These are phyloP conservation scores for Cyprinodon diabolis DNA, from an alignment of 2,797 vertebrate species.

Conservation along the genomic window DNA sequence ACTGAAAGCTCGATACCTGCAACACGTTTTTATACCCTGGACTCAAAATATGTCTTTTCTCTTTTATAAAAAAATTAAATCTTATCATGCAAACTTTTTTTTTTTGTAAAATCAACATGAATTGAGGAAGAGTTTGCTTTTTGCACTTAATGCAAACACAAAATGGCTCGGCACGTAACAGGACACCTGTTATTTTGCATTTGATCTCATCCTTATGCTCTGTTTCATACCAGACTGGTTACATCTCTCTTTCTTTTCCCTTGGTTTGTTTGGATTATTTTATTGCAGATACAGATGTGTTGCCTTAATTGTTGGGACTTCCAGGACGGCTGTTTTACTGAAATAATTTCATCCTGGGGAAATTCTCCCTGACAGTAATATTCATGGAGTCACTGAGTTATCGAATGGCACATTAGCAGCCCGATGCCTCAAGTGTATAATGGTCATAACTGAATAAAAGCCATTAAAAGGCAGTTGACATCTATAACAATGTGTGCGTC, in stretches of 20 bases:
- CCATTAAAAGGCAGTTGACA: conserved; percentile 22
- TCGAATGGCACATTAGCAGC: conserved; percentile 18
- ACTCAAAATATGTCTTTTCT: neutral
- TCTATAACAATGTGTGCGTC: conserved; percentile 13
- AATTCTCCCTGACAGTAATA: conserved; percentile 27
- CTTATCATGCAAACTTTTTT: neutral
- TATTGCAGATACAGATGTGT: conserved; percentile 12
- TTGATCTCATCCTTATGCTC: neutral
- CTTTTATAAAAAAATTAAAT: neutral
- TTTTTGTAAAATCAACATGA: neutral
- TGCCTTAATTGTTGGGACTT: conserved; percentile 14
- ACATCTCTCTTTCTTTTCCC: neutral
- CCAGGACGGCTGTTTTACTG: conserved; percentile 26
- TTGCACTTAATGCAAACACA: neutral
- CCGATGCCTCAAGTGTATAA: conserved; percentile 10
- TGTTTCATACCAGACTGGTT: neutral
- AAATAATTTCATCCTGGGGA: conserved; percentile 32
- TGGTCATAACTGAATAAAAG: conserved; percentile 29
- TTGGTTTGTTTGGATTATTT: neutral
- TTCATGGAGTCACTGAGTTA: conserved; percentile 30
- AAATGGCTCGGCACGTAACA: neutral
- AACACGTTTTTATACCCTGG: neutral
- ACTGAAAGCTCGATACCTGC: neutral
- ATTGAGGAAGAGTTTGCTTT: neutral
- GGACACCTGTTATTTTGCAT: neutral